Conservation (phyloP, 2,888 invertebrate genomes). For the Sminthurides aquaticus region DNA sequence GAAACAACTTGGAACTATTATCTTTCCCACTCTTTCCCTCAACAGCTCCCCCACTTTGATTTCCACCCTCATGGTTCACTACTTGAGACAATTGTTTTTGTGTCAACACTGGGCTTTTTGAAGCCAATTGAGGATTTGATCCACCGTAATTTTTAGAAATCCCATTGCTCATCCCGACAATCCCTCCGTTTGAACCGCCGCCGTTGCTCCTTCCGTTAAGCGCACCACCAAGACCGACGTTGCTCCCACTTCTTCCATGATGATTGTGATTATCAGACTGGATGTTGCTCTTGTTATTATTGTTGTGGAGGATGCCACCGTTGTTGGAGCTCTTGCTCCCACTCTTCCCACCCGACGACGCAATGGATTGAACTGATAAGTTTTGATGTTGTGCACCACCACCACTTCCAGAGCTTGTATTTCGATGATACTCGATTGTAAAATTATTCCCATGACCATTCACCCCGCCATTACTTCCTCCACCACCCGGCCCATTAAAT, state of each 20-base stretch:
- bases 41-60: constrained; percentile 21
- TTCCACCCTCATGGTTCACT: background rate
- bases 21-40: too few relatives aligned
- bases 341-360: constrained; percentile 11
- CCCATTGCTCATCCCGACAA: constrained; percentile 5
- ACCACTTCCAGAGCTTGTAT: constrained; percentile 31
- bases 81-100: constrained; percentile 36
- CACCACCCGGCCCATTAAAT: constrained; percentile 37
- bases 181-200: constrained; percentile 4
- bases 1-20: constrained; percentile 50
- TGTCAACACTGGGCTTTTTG: constrained; percentile 37
- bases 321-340: constrained; percentile 21
- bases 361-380: constrained; percentile 36
- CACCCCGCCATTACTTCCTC: constrained; percentile 5
- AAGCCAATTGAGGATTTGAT: constrained; percentile 32
- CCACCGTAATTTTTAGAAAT: constrained; percentile 7
- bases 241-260: constrained; percentile 20
- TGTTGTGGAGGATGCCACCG: too few relatives aligned
- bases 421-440: constrained; percentile 37
- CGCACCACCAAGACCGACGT: background rate
- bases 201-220: background rate
- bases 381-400: constrained; percentile 26
- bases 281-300: constrained; percentile 18
- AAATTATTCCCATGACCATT: constrained; percentile 25
- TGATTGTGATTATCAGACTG: constrained; percentile 12